Base-by-base conservation (phyloP, 2,113 vertebrate species). In the Typhlomys cinereus region DNA sequence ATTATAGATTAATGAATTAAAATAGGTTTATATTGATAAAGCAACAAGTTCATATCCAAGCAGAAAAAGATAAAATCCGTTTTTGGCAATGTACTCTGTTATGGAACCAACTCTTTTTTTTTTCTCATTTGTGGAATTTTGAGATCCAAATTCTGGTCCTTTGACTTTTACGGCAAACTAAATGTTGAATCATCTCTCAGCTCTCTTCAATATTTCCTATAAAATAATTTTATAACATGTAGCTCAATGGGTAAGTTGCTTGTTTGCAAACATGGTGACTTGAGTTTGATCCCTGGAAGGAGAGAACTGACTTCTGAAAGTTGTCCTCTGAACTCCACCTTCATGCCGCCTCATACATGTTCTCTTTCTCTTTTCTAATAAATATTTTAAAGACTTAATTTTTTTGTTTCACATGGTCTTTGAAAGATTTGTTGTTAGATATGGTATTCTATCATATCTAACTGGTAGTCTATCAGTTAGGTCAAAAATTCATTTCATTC, bases 381-480 rank as follows among this genome's bases (percentile, higher is more conserved):
- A n/a, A n/a, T n/a, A n/a, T n/a, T 36, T 82, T 50, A 13, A n/a
- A n/a, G n/a, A n/a, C n/a, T 54, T 80, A 18, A 5, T 79, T 57
- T 74, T 88, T 82, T 90, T 23, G 90, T 87, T 73, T 61, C 10
- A n/a, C 31, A 90, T 12, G 59, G 36, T 7, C 48, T 66, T 93
- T 84, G 75, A 91, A 78, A 81, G 31, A 67, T 61, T 96, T 34
- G 44, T 93, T 74, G 46, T 23, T 73, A 76, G 27, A 52, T n/a
- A n/a, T n/a, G n/a, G n/a, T n/a, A n/a, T n/a, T n/a, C n/a, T n/a
- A n/a, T n/a, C n/a, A n/a, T n/a, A n/a, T n/a, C n/a, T n/a, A n/a
- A n/a, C n/a, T n/a, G n/a, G 62, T 80, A 17, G 61, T 67, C 41
- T 88, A 39, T 74, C 41, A 9, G 64, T 89, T 69, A 79, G 50